Percentiles rank a stretch among this genome's conserved stretches.
phyloP scores from a whole-genome alignment of 2,113 vertebrate species.

The Cephalopholis sonnerati region DNA sequence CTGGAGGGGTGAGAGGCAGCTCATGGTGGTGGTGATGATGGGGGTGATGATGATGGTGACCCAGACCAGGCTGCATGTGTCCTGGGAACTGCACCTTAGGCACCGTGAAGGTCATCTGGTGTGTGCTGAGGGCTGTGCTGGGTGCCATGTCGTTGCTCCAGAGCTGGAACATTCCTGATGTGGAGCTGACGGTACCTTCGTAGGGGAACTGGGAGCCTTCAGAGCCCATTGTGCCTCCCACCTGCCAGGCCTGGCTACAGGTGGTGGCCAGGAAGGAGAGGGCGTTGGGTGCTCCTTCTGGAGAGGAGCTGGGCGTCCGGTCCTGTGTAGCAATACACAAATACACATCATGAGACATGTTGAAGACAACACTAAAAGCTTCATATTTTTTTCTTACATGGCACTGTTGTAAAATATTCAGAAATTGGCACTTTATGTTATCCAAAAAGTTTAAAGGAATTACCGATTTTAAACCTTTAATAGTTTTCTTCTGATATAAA shows the following conservation, averaged over 20 bases:
- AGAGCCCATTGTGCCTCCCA: slow-evolving; percentile 73
- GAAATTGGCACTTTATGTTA: not conserved
- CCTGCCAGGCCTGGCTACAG: slow-evolving; percentile 86
- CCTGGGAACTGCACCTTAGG: slow-evolving; percentile 88
- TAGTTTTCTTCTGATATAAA: not conserved
- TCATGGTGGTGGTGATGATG: slow-evolving; percentile 86
- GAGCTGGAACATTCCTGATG: slow-evolving; percentile 89
- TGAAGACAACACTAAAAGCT: not conserved
- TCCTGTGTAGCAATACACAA: slow-evolving; percentile 74
- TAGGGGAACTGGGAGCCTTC: slow-evolving; percentile 84
- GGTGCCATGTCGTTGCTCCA: slow-evolving; percentile 88
- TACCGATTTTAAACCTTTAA: not conserved
- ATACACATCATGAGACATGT: not conserved
- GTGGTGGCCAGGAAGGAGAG: slow-evolving; percentile 87
- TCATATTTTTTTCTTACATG: not conserved
- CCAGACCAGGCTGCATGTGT: slow-evolving; percentile 83
- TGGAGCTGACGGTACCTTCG: slow-evolving; percentile 82
- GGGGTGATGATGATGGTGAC: slow-evolving; percentile 85
- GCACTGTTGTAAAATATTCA: not conserved
- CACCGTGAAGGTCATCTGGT: slow-evolving; percentile 87
- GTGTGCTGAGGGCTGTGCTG: slow-evolving; percentile 82
- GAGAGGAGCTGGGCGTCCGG: slow-evolving; percentile 86
- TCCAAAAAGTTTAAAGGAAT: not conserved
- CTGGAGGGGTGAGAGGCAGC: slow-evolving; percentile 89
- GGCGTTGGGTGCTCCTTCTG: slow-evolving; percentile 82